Evolutionary conservation across 1,140 invertebrate species (phyloP), one percentile per base, ranked within the genome.

Genomic region (Meloidogyne floridensis): DNA sequence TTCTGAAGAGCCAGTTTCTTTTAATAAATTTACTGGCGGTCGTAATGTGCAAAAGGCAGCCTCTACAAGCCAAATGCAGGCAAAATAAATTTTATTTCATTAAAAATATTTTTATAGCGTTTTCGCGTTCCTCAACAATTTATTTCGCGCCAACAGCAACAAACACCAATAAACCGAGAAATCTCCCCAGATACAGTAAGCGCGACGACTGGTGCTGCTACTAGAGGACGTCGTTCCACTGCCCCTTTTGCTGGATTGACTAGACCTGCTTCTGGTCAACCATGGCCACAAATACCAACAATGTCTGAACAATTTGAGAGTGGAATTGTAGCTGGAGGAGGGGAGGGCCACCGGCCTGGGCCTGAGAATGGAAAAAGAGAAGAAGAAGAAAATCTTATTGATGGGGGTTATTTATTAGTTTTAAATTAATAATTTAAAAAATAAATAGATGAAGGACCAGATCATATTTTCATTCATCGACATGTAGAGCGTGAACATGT

Each of bases 11-110:
- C 85, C 86, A n/a, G 53, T 80, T 13, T 70, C 83, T 53, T 65
- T 65, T 65, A 65, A 76, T 83, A 9, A 81, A 70, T 43, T 85
- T 83, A n/a, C 78, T 47, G 54, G 84, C 72, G 20, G 18, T 54
- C 54, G 54, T 83, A 65, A 47, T 10, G n/a, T 86, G 32, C 83
- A 78, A 20, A 86, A 86, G 72, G 71, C 82, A 32, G 85, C 85
- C 2, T 86, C 85, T n/a, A 86, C 85, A 15, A 85, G 69, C 70
- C 81, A 86, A 13, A 78, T 86, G 73, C 86, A 71, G 32, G 59
- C n/a, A 54, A 54, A 54, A 54, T 11, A 11, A 11, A 54, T 11
- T 54, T 54, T 54, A 54, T 54, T 54, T 54, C 11, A 59, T 59
- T 15, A 15, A 59, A 59, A 59, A 59, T 59, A 59, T 15, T 15